These are phyloP conservation scores for Sardina pilchardus DNA, from an alignment of 2,113 vertebrate species.

Conservation along the genomic window DNA sequence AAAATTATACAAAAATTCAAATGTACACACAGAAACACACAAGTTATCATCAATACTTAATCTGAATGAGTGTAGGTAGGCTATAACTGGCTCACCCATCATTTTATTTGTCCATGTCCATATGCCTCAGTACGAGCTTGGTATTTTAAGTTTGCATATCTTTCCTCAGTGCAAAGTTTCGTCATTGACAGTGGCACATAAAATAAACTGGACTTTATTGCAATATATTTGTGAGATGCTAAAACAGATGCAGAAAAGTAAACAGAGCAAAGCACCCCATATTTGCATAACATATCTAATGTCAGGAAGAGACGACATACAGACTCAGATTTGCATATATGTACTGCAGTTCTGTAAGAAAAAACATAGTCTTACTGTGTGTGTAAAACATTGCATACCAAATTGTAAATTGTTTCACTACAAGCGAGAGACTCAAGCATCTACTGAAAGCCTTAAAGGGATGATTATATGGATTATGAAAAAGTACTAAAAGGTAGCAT, in stretches of 20 bases:
- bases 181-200: background rate
- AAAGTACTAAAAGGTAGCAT: background rate
- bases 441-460: background rate
- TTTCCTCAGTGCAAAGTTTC: background rate
- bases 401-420: background rate
- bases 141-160: background rate
- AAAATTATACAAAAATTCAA: background rate
- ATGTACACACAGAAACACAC: background rate
- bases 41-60: background rate
- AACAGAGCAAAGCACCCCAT: background rate
- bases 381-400: background rate
- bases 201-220: background rate
- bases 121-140: background rate
- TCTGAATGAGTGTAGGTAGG: background rate
- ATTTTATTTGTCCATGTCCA: background rate
- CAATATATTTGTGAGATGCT: background rate
- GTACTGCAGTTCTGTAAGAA: background rate
- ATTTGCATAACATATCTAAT: background rate
- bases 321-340: constrained; percentile 1
- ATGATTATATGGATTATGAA: background rate
- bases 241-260: background rate
- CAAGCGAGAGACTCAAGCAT: background rate
- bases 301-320: background rate
- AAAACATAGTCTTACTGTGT: background rate
- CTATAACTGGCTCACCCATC: background rate